Evolutionary conservation across 2,113 vertebrate genomes (phyloP).

Genomic region (Silurus meridionalis): DNA sequence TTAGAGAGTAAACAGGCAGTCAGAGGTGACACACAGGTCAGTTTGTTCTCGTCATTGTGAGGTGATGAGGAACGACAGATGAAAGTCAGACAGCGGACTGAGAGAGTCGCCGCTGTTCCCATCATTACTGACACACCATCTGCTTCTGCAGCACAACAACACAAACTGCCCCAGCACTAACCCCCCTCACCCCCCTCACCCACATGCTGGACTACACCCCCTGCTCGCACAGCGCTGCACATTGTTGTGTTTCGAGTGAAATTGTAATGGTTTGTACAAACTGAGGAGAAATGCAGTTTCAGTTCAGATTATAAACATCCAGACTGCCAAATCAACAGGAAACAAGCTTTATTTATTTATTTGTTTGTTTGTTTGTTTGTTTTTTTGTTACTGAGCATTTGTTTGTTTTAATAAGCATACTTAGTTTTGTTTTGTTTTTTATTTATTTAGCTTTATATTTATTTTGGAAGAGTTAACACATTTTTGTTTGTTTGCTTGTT

Average conservation of each 20-base stretch:
- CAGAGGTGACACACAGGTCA: background rate
- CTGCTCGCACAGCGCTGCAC: too few species aligned
- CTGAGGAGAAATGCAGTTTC: too few species aligned
- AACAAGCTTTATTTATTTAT: background rate
- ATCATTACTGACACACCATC: constrained; percentile 17
- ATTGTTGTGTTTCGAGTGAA: too few species aligned
- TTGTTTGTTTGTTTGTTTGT: background rate
- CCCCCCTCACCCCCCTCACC: too few species aligned
- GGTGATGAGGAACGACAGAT: background rate
- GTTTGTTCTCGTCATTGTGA: background rate
- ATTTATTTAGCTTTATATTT: background rate
- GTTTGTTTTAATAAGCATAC: background rate
- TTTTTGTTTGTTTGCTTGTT: background rate
- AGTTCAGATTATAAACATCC: too few species aligned
- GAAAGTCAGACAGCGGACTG: background rate
- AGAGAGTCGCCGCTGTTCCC: background rate
- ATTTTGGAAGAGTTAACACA: background rate
- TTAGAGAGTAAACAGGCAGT: background rate
- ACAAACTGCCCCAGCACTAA: background rate
- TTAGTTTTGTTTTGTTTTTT: background rate
- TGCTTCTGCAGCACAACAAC: constrained; percentile 15
- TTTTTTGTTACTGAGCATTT: background rate
- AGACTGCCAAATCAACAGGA: too few species aligned
- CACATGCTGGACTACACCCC: background rate
- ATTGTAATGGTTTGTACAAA: too few species aligned